These are phyloP conservation scores for Centroberyx gerrardi DNA, from an alignment of 2,797 vertebrate species.

Conservation along the genomic window DNA sequence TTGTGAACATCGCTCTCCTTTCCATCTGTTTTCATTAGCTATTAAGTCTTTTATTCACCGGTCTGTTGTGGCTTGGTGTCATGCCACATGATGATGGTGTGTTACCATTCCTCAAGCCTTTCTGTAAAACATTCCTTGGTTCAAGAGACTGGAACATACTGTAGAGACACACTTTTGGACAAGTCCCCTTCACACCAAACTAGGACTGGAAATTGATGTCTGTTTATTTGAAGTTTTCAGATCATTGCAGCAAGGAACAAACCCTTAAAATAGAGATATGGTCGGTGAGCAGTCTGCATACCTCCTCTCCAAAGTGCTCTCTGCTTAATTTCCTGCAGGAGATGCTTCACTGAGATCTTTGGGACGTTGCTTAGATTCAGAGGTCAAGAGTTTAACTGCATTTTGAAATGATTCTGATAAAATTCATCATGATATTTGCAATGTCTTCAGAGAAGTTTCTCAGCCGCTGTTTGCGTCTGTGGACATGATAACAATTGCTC, in stretches of 20 bases:
- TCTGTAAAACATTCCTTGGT: slow-evolving; percentile 47
- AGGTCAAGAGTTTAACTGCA: background rate
- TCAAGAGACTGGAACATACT: slow-evolving; percentile 53
- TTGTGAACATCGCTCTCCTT: background rate
- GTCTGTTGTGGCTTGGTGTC: slow-evolving; percentile 40
- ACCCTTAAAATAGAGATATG: slow-evolving; percentile 72
- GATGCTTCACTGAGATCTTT: slow-evolving; percentile 27
- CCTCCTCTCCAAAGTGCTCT: slow-evolving; percentile 43
- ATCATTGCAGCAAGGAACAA: slow-evolving; percentile 65
- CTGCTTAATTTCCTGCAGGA: slow-evolving; percentile 59
- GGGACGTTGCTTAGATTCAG: slow-evolving; percentile 20
- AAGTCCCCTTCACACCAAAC: slow-evolving; percentile 73
- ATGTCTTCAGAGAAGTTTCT: background rate
- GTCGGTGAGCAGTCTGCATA: slow-evolving; percentile 51
- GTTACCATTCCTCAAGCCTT: slow-evolving; percentile 36
- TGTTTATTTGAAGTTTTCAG: slow-evolving; percentile 79
- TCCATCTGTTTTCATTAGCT: background rate
- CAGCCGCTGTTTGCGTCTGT: background rate
- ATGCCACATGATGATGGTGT: slow-evolving; percentile 31
- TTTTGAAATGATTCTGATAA: slow-evolving; percentile 4
- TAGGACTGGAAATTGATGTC: slow-evolving; percentile 82
- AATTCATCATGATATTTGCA: background rate
- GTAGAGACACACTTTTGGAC: slow-evolving; percentile 59
- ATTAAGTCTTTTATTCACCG: slow-evolving; percentile 7
- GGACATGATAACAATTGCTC: background rate